Percentiles rank a stretch among this genome's conserved stretches.
Conservation (phyloP, 2,888 invertebrate species). For the Eilema griseolum region DNA sequence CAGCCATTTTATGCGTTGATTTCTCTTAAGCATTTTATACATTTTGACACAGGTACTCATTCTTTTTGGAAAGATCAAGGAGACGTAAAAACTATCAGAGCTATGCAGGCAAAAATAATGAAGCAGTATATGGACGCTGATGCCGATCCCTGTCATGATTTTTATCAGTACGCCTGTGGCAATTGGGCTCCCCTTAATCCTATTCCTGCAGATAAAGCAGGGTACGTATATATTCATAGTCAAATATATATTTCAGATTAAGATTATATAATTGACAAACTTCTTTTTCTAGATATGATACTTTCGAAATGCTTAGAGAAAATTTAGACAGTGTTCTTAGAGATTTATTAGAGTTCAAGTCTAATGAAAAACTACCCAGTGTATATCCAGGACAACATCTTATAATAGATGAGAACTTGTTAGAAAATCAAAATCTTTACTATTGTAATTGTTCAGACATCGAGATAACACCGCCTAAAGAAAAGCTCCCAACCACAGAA, state of each 20-base stretch:
- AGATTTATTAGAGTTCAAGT: constrained; percentile 88
- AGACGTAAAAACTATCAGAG: constrained; percentile 85
- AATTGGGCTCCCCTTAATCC: constrained; percentile 95
- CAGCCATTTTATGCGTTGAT: no score
- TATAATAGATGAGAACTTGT: constrained; percentile 65
- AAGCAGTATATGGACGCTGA: constrained; percentile 91
- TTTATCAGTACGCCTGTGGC: constrained; percentile 95
- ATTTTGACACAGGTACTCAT: constrained; percentile 67
- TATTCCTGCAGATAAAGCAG: constrained; percentile 95
- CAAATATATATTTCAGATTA: background rate
- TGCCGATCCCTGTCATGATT: constrained; percentile 93
- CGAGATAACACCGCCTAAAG: constrained; percentile 44
- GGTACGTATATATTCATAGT: constrained; percentile 61
- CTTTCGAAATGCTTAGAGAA: constrained; percentile 95
- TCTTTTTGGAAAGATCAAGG: constrained; percentile 88
- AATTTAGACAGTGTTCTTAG: constrained; percentile 90
- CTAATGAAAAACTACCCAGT: constrained; percentile 61
- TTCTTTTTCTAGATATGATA: constrained; percentile 89
- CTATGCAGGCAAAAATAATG: constrained; percentile 90
- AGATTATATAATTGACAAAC: background rate
- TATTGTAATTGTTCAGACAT: constrained; percentile 1
- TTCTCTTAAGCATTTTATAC: background rate
- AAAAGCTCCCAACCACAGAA: constrained; percentile 26
- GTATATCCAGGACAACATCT: constrained; percentile 75
- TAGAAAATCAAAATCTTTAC: constrained; percentile 34